These are phyloP conservation scores for Siniperca knerii DNA, from an alignment of 2,113 vertebrate species.

Conservation along the genomic window DNA sequence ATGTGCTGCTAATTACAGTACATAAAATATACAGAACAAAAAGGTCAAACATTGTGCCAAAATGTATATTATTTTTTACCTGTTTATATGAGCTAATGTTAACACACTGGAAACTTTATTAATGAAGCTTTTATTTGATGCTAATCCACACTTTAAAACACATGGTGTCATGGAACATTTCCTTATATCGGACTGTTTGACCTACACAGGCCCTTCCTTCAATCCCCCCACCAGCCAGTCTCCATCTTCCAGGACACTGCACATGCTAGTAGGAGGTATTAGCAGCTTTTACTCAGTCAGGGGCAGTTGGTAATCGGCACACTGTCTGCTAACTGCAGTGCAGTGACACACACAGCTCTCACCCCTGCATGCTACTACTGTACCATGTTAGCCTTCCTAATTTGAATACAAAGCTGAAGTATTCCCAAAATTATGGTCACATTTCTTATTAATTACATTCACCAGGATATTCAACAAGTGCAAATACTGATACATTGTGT, in stretches of 20 bases:
- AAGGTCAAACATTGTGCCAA: neutral
- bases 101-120: neutral
- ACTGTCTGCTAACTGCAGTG: conserved; percentile 12
- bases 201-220: neutral
- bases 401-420: neutral
- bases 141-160: neutral
- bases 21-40: neutral
- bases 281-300: conserved; percentile 33
- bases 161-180: neutral
- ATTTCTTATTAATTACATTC: neutral
- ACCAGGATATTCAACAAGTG: neutral
- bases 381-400: neutral
- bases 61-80: neutral
- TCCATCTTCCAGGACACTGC: neutral
- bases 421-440: neutral
- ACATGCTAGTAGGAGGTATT: conserved; percentile 18
- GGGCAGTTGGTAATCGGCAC: conserved; percentile 39
- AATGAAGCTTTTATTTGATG: neutral
- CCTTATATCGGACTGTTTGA: neutral
- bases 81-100: neutral
- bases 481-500: neutral
- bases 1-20: conserved; percentile 1
- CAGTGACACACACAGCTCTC: conserved; percentile 36
- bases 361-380: conserved; percentile 1
- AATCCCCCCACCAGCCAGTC: neutral